Conservation (phyloP, 2,888 invertebrate genomes). For the Apotomis betuletana region DNA sequence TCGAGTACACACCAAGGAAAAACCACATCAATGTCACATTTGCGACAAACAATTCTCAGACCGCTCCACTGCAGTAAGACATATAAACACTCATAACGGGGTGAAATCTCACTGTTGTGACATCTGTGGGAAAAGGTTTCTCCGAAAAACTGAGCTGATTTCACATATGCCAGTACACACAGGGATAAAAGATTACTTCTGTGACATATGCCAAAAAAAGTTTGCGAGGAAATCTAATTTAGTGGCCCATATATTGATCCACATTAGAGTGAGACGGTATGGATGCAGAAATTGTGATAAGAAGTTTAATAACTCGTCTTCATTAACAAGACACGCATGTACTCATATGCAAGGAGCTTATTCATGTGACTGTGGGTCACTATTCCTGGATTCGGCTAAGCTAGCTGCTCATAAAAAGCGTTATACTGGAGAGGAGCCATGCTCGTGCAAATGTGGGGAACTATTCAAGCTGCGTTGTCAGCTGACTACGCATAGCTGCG, state of each 20-base stretch:
- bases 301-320: not conserved
- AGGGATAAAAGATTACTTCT: not conserved
- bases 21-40: not conserved
- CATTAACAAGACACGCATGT: not conserved
- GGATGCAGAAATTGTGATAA: not conserved
- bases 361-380: not conserved
- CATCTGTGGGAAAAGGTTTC: not conserved
- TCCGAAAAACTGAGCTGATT: not conserved
- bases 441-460: not conserved
- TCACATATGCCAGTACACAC: not conserved
- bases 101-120: not conserved
- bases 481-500: too few relatives aligned
- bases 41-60: not conserved
- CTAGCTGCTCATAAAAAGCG: not conserved
- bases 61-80: not conserved
- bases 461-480: too few relatives aligned
- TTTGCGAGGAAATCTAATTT: not conserved
- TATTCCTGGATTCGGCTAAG: not conserved
- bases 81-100: not conserved
- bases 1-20: not conserved
- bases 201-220: not conserved
- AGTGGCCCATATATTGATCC: not conserved
- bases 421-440: conserved; percentile 5
- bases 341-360: not conserved
- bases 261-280: not conserved